Percentiles rank a stretch among this genome's conserved stretches.
phyloP scores from a whole-genome alignment of 2,797 vertebrate genomes.

The Esox masquinongy region DNA sequence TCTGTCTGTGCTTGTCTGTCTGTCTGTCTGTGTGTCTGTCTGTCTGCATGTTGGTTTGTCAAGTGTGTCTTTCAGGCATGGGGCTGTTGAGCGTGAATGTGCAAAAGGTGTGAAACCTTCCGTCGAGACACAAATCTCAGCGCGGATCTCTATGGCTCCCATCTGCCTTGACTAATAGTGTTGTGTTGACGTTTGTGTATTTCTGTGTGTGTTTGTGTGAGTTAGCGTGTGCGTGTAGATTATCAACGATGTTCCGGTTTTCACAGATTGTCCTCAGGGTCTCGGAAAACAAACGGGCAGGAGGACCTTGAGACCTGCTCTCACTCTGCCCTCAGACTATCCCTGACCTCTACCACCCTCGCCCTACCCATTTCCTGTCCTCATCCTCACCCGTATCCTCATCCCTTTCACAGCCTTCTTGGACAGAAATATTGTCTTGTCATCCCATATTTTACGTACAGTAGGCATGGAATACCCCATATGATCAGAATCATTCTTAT shows the following conservation, averaged over 20 bases:
- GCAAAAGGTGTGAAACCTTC: slow-evolving; percentile 15
- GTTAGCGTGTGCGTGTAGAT: too few relatives aligned
- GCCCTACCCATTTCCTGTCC: background rate
- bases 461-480: too few relatives aligned
- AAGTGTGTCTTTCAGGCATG: background rate
- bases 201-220: background rate
- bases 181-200: slow-evolving; percentile 10
- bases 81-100: slow-evolving; percentile 9
- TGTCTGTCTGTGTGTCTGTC: background rate
- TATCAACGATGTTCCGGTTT: background rate
- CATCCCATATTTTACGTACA: too few relatives aligned
- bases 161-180: slow-evolving; percentile 8
- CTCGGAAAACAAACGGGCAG: background rate
- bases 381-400: background rate
- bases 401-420: too few relatives aligned
- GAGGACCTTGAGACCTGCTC: background rate
- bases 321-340: background rate
- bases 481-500: too few relatives aligned
- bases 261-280: background rate
- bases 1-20: background rate
- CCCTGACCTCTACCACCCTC: background rate
- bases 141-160: slow-evolving; percentile 2
- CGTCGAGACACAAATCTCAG: slow-evolving; percentile 6
- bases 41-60: too few relatives aligned
- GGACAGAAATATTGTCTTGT: too few relatives aligned